These are phyloP conservation scores for Streptopelia turtur DNA, from an alignment of 2,797 vertebrate species.

Conservation along the genomic window DNA sequence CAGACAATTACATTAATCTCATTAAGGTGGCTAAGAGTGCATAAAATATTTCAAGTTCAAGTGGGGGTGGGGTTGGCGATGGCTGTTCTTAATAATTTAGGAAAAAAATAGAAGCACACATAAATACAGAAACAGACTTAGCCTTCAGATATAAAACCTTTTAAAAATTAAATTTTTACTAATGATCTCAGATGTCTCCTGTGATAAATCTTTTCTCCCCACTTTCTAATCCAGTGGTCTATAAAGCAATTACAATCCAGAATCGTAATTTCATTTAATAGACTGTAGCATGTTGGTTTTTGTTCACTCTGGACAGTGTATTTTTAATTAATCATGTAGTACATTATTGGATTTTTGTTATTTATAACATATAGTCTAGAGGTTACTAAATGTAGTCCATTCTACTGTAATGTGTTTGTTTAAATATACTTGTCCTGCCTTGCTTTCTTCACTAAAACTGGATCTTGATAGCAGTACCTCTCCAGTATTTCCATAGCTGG, in stretches of 20 bases:
- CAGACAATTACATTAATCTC: not conserved
- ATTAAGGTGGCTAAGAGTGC: not conserved
- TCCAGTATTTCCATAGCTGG: not conserved
- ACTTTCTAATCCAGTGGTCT: constrained; percentile 49
- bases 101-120: not conserved
- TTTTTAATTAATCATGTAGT: constrained; percentile 64
- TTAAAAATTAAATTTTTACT: constrained; percentile 66
- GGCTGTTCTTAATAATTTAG: not conserved
- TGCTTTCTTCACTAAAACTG: not conserved
- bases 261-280: constrained; percentile 50
- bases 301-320: not conserved
- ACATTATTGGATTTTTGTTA: constrained; percentile 34
- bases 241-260: constrained; percentile 43
- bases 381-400: not conserved
- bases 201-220: constrained; percentile 36
- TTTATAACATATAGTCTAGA: not conserved
- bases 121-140: not conserved
- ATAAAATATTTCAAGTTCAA: not conserved
- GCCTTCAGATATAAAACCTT: constrained; percentile 22
- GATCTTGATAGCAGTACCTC: not conserved
- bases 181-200: constrained; percentile 16
- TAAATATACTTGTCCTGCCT: not conserved
- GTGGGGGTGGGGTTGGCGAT: not conserved
- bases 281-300: constrained; percentile 51
- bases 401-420: not conserved